Percentiles rank a stretch among this genome's conserved stretches.
Conservation (phyloP, 2,888 invertebrate species). For the Agrotis ipsilon region DNA sequence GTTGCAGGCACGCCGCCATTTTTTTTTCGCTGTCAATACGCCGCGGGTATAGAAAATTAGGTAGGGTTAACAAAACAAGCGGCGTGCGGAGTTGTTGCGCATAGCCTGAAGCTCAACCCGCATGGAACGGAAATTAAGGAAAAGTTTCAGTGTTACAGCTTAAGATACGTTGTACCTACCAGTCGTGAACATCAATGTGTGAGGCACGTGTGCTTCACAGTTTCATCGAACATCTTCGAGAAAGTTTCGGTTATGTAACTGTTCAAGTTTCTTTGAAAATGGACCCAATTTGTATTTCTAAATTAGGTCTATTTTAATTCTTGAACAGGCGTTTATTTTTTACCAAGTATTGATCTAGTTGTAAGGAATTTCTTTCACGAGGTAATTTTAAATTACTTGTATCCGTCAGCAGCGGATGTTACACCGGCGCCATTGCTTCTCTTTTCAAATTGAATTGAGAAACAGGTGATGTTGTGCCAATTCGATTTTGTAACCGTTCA, state of each 20-base stretch:
- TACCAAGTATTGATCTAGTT: background rate
- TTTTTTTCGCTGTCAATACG: slow-evolving; percentile 54
- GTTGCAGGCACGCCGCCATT: slow-evolving; percentile 47
- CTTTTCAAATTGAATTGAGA: slow-evolving; percentile 66
- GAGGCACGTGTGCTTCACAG: background rate
- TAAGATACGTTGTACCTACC: slow-evolving; percentile 1
- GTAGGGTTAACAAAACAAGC: slow-evolving; percentile 43
- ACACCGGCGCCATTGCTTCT: slow-evolving; percentile 62
- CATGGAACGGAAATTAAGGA: slow-evolving; percentile 16
- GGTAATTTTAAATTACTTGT: slow-evolving; percentile 5
- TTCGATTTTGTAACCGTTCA: slow-evolving; percentile 28
- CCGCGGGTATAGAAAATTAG: slow-evolving; percentile 45
- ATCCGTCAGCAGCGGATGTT: slow-evolving; percentile 43
- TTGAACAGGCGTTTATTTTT: background rate
- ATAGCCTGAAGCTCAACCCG: slow-evolving; percentile 12
- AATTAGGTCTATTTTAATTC: background rate
- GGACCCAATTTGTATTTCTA: too few relatives aligned
- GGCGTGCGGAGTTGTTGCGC: slow-evolving; percentile 16
- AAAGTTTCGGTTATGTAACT: background rate
- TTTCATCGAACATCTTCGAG: background rate
- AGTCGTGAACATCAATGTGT: slow-evolving; percentile 15
- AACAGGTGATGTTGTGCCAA: slow-evolving; percentile 47
- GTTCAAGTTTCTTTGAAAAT: too few relatives aligned
- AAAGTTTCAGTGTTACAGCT: slow-evolving; percentile 24
- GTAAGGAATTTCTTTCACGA: background rate